These are phyloP conservation scores for Sarcophaga variegata DNA, from an alignment of 2,888 invertebrate genomes.

Conservation along the genomic window DNA sequence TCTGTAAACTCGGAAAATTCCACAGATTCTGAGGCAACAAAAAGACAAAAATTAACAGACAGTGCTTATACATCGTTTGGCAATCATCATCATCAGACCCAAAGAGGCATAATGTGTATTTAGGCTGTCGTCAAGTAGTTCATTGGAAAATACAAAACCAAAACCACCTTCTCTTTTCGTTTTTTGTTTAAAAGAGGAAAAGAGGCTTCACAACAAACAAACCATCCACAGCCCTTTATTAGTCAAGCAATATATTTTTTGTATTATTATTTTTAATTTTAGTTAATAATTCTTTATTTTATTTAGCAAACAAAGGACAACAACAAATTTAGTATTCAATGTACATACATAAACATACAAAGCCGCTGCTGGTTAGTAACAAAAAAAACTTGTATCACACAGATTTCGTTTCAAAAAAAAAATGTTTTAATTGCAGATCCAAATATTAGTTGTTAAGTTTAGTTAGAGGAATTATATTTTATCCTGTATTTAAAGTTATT, in stretches of 20 bases:
- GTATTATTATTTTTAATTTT: conserved; percentile 32
- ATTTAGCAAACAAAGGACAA: not conserved
- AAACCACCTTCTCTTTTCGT: conserved; percentile 52
- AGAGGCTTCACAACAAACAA: conserved; percentile 8
- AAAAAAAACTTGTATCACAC: not conserved
- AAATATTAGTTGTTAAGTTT: conserved; percentile 64
- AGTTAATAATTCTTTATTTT: conserved; percentile 13
- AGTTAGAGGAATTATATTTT: conserved; percentile 54
- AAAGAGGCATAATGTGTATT: conserved; percentile 65
- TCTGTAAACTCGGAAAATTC: conserved; percentile 55
- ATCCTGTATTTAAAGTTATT: not conserved
- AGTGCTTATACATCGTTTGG: conserved; percentile 44
- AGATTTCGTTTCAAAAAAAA: conserved; percentile 4
- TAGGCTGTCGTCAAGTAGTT: not conserved
- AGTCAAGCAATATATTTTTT: conserved; percentile 62
- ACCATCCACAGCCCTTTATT: conserved; percentile 52
- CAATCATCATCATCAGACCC: conserved; percentile 61
- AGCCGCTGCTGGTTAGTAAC: not conserved
- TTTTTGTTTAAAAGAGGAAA: not conserved
- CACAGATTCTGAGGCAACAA: conserved; percentile 52
- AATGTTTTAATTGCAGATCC: conserved; percentile 52
- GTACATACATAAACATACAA: conserved; percentile 46
- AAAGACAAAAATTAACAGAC: conserved; percentile 59
- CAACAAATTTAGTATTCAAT: conserved; percentile 9
- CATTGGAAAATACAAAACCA: conserved; percentile 21